phyloP scores from a whole-genome alignment of 2,113 vertebrate species.

The Centropus unirufus region DNA sequence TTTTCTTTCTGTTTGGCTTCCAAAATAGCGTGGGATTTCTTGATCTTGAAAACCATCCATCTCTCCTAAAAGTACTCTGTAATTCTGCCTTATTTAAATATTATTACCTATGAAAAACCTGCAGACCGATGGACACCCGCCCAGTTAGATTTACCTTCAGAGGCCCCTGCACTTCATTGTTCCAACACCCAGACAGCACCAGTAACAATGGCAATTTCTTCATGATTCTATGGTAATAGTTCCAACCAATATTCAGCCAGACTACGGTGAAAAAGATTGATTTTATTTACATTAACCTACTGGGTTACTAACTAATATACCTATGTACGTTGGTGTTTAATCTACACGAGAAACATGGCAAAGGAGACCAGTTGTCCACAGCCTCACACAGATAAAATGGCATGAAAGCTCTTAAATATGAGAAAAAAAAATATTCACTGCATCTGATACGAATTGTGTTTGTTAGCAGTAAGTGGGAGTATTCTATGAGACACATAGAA shows the following conservation, averaged over 20 bases:
- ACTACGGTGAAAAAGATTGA: neutral
- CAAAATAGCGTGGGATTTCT: neutral
- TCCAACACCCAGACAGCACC: neutral
- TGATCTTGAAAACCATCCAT: neutral
- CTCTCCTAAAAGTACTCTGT: neutral
- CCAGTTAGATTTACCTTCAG: too few species aligned
- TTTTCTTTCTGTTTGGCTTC: neutral
- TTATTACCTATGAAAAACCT: neutral
- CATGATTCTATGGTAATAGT: neutral
- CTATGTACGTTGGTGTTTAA: neutral
- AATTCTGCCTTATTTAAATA: neutral
- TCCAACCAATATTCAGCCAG: neutral
- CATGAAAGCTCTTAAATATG: neutral
- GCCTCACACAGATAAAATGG: neutral
- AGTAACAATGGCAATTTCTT: neutral
- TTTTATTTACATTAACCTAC: neutral
- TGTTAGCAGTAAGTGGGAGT: too few species aligned
- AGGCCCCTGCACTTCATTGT: neutral
- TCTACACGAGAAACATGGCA: neutral
- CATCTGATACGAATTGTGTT: neutral
- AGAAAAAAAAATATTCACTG: neutral
- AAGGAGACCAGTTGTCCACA: neutral
- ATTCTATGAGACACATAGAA: neutral
- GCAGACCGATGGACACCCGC: neutral
- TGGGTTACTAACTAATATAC: neutral